Conservation (phyloP, 92 coral and sea anemone species). For the Epizoanthus stellaris region DNA sequence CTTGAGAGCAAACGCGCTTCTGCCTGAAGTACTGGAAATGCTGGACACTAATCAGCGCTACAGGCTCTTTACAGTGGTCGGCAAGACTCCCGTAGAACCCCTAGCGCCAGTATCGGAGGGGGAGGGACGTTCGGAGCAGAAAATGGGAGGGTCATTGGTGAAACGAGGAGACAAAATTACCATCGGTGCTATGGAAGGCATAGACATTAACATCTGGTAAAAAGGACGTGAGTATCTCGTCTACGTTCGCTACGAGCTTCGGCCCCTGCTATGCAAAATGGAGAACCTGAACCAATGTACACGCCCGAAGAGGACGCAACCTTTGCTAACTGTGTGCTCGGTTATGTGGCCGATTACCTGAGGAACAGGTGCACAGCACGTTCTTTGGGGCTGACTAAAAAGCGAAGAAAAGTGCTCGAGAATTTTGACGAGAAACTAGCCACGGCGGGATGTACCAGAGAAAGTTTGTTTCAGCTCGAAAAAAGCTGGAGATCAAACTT, state of each 20-base stretch:
- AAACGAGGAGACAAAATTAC: constrained; percentile 2
- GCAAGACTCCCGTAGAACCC: not conserved
- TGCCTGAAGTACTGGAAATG: constrained; percentile 35
- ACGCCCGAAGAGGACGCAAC: not conserved
- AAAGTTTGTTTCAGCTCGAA: not conserved
- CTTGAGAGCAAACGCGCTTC: not conserved
- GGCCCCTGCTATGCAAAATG: constrained; percentile 18
- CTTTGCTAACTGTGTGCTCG: not conserved
- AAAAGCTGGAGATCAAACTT: constrained; percentile 4
- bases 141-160: not conserved
- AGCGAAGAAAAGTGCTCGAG: not conserved
- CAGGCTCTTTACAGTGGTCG: constrained; percentile 32
- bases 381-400: constrained; percentile 15
- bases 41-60: constrained; percentile 28
- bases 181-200: constrained; percentile 19
- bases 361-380: constrained; percentile 30
- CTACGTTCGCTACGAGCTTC: constrained; percentile 23
- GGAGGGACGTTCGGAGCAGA: constrained; percentile 23
- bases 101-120: constrained; percentile 2
- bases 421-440: constrained; percentile 6
- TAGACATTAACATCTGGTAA: not conserved
- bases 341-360: constrained; percentile 27
- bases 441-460: not conserved
- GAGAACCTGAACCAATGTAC: constrained; percentile 8
- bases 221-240: constrained; percentile 5